These are phyloP conservation scores for Rhingia rostrata DNA, from an alignment of 2,888 invertebrate genomes.

Conservation along the genomic window DNA sequence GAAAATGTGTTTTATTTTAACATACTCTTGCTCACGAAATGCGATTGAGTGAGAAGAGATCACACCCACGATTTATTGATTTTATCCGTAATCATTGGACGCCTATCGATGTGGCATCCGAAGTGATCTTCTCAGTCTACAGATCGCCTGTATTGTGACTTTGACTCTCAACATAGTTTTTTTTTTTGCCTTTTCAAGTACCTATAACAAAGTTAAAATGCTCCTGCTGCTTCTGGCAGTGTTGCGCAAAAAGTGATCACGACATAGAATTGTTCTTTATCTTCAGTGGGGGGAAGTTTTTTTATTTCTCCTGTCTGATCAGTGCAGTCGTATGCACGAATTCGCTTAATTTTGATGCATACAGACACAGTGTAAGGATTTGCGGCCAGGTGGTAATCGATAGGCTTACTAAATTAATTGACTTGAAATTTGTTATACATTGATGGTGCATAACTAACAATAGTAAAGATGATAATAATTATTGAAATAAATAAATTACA, in stretches of 20 bases:
- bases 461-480: too few relatives aligned
- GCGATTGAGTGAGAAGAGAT: constrained; percentile 70
- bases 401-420: constrained; percentile 60
- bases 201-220: constrained; percentile 38
- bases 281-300: constrained; percentile 27
- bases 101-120: constrained; percentile 56
- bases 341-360: constrained; percentile 40
- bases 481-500: too few relatives aligned
- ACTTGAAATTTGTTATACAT: constrained; percentile 23
- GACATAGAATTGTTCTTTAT: constrained; percentile 70
- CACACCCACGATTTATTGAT: constrained; percentile 74
- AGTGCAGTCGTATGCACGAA: constrained; percentile 62
- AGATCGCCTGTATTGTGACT: constrained; percentile 40
- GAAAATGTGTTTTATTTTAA: constrained; percentile 35
- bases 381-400: constrained; percentile 54
- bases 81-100: constrained; percentile 70
- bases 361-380: constrained; percentile 22
- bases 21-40: constrained; percentile 36
- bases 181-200: constrained; percentile 42
- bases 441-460: neutral
- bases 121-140: constrained; percentile 13
- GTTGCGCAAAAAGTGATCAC: constrained; percentile 53
- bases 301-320: constrained; percentile 27
- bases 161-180: constrained; percentile 35
- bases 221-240: constrained; percentile 73